Conservation (phyloP, 2,113 vertebrate species). For the Malaclemys terrapin region DNA sequence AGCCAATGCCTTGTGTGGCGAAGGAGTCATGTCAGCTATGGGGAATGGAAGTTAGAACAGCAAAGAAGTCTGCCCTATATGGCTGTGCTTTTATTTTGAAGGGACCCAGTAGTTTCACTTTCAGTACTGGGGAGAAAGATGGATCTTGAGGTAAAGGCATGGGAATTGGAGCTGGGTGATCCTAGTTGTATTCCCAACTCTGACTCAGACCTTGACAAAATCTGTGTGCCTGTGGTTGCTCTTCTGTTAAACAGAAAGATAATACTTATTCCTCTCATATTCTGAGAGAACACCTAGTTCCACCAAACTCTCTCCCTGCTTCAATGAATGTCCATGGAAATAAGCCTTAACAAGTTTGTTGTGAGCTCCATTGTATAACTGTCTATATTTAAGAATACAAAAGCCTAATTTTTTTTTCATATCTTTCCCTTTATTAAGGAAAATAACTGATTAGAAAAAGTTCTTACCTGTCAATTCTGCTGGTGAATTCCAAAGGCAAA, state of each 20-base stretch:
- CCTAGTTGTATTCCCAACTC: not conserved
- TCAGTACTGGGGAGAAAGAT: not conserved
- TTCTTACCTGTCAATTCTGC: constrained; percentile 77
- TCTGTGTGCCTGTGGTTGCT: not conserved
- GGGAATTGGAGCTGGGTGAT: not conserved
- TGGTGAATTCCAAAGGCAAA: constrained; percentile 56
- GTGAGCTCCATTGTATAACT: not conserved
- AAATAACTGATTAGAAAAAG: not conserved
- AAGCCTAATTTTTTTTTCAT: not conserved
- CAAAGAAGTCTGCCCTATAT: not conserved
- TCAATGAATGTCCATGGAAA: not conserved
- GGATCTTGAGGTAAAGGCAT: not conserved
- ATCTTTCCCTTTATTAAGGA: not conserved
- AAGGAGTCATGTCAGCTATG: not conserved
- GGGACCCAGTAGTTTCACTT: not conserved
- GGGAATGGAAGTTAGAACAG: not conserved
- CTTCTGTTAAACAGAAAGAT: not conserved
- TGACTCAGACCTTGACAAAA: not conserved
- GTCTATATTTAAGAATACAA: not conserved
- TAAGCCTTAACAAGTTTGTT: not conserved
- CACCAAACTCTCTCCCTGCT: not conserved
- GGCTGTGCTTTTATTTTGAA: not conserved
- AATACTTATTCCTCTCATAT: not conserved
- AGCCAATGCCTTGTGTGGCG: not conserved
- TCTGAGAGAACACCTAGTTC: not conserved